Conservation (phyloP, 2,888 invertebrate species). For the Pandemis cinnamomeana region DNA sequence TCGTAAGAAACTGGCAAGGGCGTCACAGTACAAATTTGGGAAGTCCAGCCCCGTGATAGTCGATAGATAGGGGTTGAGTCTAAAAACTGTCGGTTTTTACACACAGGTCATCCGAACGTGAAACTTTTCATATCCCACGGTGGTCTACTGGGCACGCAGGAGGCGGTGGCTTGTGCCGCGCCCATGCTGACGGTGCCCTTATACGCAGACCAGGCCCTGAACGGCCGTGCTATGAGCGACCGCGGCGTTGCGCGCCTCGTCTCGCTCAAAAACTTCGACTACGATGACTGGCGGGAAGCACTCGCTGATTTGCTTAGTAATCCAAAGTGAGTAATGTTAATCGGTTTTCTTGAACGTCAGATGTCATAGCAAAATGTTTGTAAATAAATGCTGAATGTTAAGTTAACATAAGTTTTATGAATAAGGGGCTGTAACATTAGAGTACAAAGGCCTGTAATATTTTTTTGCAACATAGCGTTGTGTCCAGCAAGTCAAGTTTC, state of each 20-base stretch:
- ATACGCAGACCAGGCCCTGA: constrained; percentile 82
- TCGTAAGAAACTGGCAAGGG: no score
- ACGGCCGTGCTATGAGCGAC: constrained; percentile 79
- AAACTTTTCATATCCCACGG: constrained; percentile 86
- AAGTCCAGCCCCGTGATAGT: no score
- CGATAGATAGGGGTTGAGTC: no score
- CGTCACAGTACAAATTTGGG: no score
- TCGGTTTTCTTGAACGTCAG: no score
- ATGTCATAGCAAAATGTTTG: no score
- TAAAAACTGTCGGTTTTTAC: constrained; percentile 3
- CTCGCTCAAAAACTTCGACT: constrained; percentile 63
- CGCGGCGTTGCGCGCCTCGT: constrained; percentile 78
- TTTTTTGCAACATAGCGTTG: no score
- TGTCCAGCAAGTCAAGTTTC: not conserved
- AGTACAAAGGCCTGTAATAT: no score
- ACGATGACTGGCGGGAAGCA: constrained; percentile 63
- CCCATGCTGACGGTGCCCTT: constrained; percentile 83
- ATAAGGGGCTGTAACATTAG: no score
- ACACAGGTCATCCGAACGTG: constrained; percentile 81
- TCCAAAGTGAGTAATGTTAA: constrained; percentile 65
- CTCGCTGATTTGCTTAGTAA: constrained; percentile 73
- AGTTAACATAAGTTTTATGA: no score
- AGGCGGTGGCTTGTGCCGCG: constrained; percentile 83
- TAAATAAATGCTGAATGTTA: no score
- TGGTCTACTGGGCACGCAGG: constrained; percentile 85